Evolutionary conservation across 2,113 vertebrate genomes (phyloP), one percentile per base, ranked within the genome.

Genomic region (Penelope pileata): DNA sequence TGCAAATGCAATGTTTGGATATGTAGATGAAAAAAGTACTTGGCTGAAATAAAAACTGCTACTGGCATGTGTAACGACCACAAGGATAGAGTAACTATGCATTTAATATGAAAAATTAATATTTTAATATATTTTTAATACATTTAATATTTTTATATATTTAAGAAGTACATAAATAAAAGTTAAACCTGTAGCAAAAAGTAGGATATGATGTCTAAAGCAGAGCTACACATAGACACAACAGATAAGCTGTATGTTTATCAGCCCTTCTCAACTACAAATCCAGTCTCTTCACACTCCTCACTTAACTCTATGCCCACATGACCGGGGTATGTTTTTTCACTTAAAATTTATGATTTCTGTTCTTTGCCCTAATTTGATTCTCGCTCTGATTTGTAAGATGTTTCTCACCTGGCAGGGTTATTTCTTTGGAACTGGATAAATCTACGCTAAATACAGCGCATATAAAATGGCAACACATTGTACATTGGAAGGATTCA

Each of bases 291-390:
- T 19, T 72, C 45, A 75, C 15, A 26, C 16, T 60, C 38, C 12
- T 42, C 1, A 8, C 2, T 0, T 17, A 75, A 72, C 0, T 9
- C 38, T 42, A 21, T 56, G 12, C 12, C n/a, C 56, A 16, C 22
- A 32, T 6, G 10, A 19, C 1, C 58, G 69, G 12, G 2, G 54
- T 88, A 54, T 54, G 10, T 0, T 1, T 88, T 76, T 83, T 54
- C 38, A 34, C 7, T 0, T 5, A 17, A 75, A 80, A 14, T n/a
- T 29, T 23, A 8, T 62, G 1, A 5, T 50, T 88, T 21, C 32
- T 66, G 12, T 22, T 90, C 36, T 32, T 73, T 90, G 26, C 8
- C 12, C 51, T 63, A 47, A 54, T 88, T 80, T 69, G 27, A 12
- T 63, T 40, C 10, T 43, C 21, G 19, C 59, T 85, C 5, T 32